Base-by-base conservation (phyloP, 2,797 vertebrate species). In the Eutrigla gurnardus region DNA sequence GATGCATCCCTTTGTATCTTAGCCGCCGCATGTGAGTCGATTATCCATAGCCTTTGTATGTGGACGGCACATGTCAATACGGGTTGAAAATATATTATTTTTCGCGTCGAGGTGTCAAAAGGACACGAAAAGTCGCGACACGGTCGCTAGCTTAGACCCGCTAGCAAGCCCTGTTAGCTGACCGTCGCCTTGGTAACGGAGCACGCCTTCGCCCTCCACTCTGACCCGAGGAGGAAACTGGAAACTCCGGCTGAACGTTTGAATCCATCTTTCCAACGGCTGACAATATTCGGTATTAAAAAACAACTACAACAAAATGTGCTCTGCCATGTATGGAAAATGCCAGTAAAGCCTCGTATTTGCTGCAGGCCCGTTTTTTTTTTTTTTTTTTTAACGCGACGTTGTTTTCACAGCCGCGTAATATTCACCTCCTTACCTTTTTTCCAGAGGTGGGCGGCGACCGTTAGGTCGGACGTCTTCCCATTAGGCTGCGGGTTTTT, bases 181-280 rank as follows among this genome's bases (percentile, higher is more conserved):
- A 89, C 90, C 78, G 96, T 98, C 91, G 89, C 97, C 97, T 80
- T 94, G 95, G 96, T 94, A 97, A 98, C 98, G 91, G 86, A 91
- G 89, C 92, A 94, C 94, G 92, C 92, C 90, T 92, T 91, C 91
- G 84, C 88, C 92, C 89, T 92, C 87, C 93, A 60, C 94, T 86
- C 86, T 95, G 93, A 94, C 93, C 94, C 36, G 83, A 80, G 71
- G 75, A 87, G 84, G 84, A 69, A 88, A 70, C 81, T 60, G 69
- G 55, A 75, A 79, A 84, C 82, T 88, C 85, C 9, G 12, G 54
- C 76, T 73, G 46, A 11, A 14, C 32, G 60, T 46, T 69, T 65
- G 13, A 49, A 68, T 36, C 9, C n/a, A 4, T 65, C 9, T 14
- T 9, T n/a, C 25, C 3, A 18, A 11, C 57, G 0, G 8, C 11